These are phyloP conservation scores for Leucophenga maculata DNA, from an alignment of 2,888 invertebrate species.

Conservation along the genomic window DNA sequence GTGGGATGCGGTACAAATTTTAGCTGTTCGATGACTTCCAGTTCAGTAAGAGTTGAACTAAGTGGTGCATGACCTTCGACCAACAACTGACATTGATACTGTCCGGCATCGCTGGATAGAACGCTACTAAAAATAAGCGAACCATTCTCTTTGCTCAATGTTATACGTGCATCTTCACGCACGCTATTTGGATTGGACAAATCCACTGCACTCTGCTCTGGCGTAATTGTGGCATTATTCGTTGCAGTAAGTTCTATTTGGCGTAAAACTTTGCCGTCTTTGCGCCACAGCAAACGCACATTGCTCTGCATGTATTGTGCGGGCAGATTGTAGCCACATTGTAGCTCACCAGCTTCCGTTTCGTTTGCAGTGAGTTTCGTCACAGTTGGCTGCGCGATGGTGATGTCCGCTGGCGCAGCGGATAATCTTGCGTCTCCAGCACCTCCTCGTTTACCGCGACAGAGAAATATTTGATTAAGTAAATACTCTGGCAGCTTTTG, in stretches of 20 bases:
- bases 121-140: constrained; percentile 68
- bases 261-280: constrained; percentile 76
- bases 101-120: constrained; percentile 70
- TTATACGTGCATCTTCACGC: constrained; percentile 67
- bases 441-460: constrained; percentile 70
- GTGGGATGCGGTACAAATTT: constrained; percentile 89
- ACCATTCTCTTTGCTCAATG: constrained; percentile 69
- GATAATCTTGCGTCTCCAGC: constrained; percentile 38
- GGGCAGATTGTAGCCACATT: constrained; percentile 76
- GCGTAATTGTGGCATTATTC: constrained; percentile 33
- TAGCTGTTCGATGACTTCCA: constrained; percentile 78
- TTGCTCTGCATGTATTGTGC: constrained; percentile 57
- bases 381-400: constrained; percentile 66
- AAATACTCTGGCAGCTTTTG: constrained; percentile 58
- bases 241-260: constrained; percentile 56
- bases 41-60: constrained; percentile 60
- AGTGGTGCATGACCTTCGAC: constrained; percentile 68
- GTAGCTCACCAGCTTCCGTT: constrained; percentile 77
- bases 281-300: constrained; percentile 76
- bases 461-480: constrained; percentile 63
- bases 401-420: constrained; percentile 46
- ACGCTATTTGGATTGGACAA: constrained; percentile 55
- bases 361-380: constrained; percentile 77
- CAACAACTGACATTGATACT: constrained; percentile 71
- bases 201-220: constrained; percentile 48